A percentile compares a stretch with the other conserved stretches of the same genome.
Conservation (phyloP, 64 coral and sea anemone species). For the Pachyseris speciosa region DNA sequence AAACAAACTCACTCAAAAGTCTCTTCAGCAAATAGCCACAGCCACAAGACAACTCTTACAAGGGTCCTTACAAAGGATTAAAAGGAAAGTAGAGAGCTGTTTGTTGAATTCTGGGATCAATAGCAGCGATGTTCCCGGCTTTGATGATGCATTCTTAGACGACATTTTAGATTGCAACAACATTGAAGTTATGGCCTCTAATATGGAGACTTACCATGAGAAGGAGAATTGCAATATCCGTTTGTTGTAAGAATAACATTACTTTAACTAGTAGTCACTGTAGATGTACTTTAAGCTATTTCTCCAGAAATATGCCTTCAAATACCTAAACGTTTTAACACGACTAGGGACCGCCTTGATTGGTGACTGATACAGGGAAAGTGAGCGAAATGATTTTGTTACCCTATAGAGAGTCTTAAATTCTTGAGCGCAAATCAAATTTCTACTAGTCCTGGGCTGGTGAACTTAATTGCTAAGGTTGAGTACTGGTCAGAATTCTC, state of each 20-base stretch:
- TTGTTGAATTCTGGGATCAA: neutral
- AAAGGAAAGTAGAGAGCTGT: neutral
- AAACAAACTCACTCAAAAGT: neutral
- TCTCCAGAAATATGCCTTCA: no score
- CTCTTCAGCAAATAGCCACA: neutral
- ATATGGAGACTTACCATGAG: neutral
- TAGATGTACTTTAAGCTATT: neutral
- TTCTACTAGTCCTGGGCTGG: no score
- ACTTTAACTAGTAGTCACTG: neutral
- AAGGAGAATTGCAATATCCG: neutral
- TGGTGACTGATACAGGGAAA: neutral
- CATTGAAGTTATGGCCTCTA: neutral
- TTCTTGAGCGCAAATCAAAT: no score
- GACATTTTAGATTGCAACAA: neutral
- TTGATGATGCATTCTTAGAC: neutral
- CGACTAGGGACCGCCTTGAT: no score
- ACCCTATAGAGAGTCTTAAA: neutral
- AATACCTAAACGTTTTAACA: no score
- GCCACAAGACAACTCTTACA: neutral
- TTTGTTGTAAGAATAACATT: neutral
- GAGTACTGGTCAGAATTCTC: no score
- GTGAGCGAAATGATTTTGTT: neutral
- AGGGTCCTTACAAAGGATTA: neutral
- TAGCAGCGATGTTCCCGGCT: neutral
- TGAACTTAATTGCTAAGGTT: no score